These are phyloP conservation scores for Enteromius treurensis DNA, from an alignment of 2,797 vertebrate genomes.

Conservation along the genomic window DNA sequence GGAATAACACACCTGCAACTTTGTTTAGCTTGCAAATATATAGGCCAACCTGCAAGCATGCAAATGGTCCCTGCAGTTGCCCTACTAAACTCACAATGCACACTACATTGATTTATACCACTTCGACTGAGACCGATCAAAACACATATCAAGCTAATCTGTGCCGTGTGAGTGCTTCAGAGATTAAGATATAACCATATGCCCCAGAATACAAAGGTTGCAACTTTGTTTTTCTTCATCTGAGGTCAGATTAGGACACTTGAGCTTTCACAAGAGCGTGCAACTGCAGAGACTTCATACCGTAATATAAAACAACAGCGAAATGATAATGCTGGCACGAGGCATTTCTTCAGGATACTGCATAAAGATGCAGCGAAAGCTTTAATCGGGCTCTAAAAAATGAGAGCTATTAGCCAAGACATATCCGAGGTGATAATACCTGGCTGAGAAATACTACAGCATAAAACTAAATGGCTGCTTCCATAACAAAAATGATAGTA, in stretches of 20 bases:
- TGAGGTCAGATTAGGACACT: conserved; percentile 7
- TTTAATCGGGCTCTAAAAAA: background rate
- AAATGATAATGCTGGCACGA: background rate
- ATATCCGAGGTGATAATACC: conserved; percentile 5
- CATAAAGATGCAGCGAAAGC: background rate
- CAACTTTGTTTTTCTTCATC: background rate
- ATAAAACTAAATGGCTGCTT: conserved; percentile 5
- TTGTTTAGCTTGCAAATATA: conserved; percentile 59
- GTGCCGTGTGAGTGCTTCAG: background rate
- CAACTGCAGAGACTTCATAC: background rate
- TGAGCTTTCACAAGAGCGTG: conserved; percentile 5
- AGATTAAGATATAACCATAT: conserved; percentile 10
- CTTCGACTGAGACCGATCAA: background rate
- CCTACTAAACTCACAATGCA: conserved; percentile 32
- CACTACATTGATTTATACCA: conserved; percentile 1
- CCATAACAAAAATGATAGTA: background rate
- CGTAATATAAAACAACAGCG: conserved; percentile 9
- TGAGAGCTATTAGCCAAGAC: conserved; percentile 21
- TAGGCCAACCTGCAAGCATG: conserved; percentile 31
- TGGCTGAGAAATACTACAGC: background rate
- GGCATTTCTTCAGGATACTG: background rate
- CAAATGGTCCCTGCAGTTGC: conserved; percentile 40
- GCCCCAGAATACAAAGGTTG: background rate
- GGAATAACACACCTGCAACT: conserved; percentile 55
- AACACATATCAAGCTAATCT: background rate